Percentiles rank a stretch among this genome's conserved stretches.
phyloP scores from a whole-genome alignment of 2,797 vertebrate genomes.

The Tauraco hartlaubi region DNA sequence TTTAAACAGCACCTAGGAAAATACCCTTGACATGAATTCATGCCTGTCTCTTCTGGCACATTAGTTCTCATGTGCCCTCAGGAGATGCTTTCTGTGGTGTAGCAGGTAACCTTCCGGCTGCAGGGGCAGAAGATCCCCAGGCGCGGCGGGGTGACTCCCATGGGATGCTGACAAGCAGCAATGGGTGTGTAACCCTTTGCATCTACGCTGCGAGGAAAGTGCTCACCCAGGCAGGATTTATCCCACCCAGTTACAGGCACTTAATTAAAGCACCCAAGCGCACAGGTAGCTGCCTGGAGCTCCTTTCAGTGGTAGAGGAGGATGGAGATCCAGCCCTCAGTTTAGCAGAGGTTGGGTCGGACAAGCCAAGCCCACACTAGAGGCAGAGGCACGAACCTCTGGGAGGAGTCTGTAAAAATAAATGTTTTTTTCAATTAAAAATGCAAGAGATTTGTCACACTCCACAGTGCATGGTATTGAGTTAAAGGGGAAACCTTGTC shows the following conservation, averaged over 20 bases:
- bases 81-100: background rate
- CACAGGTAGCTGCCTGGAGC: background rate
- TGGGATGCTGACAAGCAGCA: background rate
- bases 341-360: background rate
- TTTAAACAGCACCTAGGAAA: background rate
- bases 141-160: background rate
- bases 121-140: background rate
- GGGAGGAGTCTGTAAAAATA: background rate
- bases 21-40: background rate
- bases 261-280: background rate
- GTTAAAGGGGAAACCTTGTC: background rate
- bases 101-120: background rate
- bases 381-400: background rate
- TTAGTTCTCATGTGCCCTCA: background rate
- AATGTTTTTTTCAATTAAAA: background rate
- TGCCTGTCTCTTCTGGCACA: background rate
- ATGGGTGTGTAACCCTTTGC: accelerated
- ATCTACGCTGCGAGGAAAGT: background rate
- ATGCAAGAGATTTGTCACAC: background rate
- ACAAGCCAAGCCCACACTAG: background rate
- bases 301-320: background rate
- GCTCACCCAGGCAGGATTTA: background rate
- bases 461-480: background rate
- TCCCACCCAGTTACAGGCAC: background rate
- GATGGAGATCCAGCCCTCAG: background rate